Base-by-base conservation (phyloP, 2,113 vertebrate genomes). In the Apteryx mantelli region DNA sequence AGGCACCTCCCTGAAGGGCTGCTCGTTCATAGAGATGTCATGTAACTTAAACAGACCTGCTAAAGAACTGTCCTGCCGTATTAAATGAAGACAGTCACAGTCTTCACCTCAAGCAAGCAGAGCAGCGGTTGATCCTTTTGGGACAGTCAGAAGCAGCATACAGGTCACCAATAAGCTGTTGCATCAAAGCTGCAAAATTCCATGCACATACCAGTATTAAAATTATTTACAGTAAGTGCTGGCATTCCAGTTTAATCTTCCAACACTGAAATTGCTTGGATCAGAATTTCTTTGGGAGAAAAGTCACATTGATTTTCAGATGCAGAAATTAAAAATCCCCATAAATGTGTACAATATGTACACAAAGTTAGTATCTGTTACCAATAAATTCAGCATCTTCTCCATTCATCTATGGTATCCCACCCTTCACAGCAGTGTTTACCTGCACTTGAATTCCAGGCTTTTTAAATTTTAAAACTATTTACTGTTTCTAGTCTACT, bases 291-390 rank as follows among this genome's bases (percentile, higher is more conserved):
- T 75, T 38, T 1, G 3, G 25, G 22, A 25, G 1, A 25, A 1
- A 17, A 60, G n/a, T 9, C 26, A 3, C 24, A 0, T 24, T 30
- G 68, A n/a, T 38, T 11, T n/a, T 34, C 3, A 32, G 53, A 7
- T 8, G 44, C 71, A 48, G 64, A 34, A 36, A 34, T 24, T 7
- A 2, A 6, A 6, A 2, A 15, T n/a, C 40, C 30, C 8, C 8
- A 0, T 36, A 20, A 5, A 7, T 3, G 9, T 1, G 24, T 46
- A 32, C 36, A 24, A 4, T 1, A 5, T 0, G 1, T 15, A 34
- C 44, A 5, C 58, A 36, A 4, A 82, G 9, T 19, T 3, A 5
- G 20, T 42, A 40, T 30, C 32, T 34, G 30, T 2, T 4, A 3
- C 15, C 15, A 1, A 32, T 16, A 3, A 36, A 30, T 9, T 21